Evolutionary conservation across 2,888 invertebrate species (phyloP), one percentile per base, ranked within the genome.

Genomic region (Tinea pellionella): DNA sequence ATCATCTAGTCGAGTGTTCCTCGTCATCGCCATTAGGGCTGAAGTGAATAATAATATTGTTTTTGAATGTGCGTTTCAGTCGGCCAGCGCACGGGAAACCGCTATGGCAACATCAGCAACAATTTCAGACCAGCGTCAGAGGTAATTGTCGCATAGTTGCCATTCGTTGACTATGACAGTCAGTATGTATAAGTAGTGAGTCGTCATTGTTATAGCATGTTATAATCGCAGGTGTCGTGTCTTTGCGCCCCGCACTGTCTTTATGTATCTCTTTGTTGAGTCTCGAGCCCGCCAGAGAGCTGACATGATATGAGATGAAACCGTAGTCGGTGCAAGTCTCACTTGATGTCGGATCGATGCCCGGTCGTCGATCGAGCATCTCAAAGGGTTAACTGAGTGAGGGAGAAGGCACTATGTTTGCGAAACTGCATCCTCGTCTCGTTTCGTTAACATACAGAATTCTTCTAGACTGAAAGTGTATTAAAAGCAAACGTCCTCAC

Each of bases 331-430:
- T 24, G 24, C 6, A 24, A 24, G 37, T n/a, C 37, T 37, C 37
- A 9, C 3, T 37, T 37, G 37, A n/a, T 37, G 37, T 9, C n/a
- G 9, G 37, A 6, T 1, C 11, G 2, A 15, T 15, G 15, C n/a
- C 13, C 1, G 47, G 15, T 47, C 6, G 47, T 47, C 6, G 18
- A 24, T 53, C 24, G 61, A 64, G 77, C 68, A 78, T 77, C 71
- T 81, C 72, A 66, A 77, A 79, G 81, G 69, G 73, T 75, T 24
- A 78, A 69, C 74, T 68, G 64, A 62, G 69, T 68, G 69, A 53
- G 24, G 75, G 86, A 82, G 87, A 82, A 80, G 69, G 67, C 74
- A 69, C 75, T 84, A 80, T 84, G 83, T 65, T 72, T 74, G 73
- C 69, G 76, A 80, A 70, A 41, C 42, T 18, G 70, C 9, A 12